phyloP scores from a whole-genome alignment of 2,113 vertebrate species.

The human (Homo sapiens) region DNA sequence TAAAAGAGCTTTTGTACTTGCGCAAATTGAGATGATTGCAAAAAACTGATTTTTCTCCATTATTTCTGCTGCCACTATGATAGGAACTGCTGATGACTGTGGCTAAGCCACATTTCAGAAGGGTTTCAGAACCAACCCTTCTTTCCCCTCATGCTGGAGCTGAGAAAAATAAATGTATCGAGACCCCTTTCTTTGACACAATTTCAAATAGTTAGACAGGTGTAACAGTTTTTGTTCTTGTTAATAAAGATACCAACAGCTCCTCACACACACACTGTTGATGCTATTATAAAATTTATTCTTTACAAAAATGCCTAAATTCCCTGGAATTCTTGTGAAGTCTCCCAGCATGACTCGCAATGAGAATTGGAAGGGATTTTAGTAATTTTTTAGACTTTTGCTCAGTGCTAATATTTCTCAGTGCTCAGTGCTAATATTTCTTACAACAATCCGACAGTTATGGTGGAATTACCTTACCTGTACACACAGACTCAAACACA shows the following conservation, averaged over 20 bases:
- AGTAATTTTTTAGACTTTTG: neutral
- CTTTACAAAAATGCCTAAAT: neutral
- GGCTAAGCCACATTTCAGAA: neutral
- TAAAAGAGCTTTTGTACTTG: neutral
- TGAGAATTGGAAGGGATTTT: neutral
- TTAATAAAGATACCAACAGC: constrained; percentile 10
- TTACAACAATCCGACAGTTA: neutral
- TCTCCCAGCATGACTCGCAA: neutral
- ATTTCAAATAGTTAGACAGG: neutral
- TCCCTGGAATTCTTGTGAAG: neutral
- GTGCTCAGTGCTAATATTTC: neutral
- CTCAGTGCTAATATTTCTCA: neutral
- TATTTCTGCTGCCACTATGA: neutral
- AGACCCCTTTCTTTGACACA: neutral
- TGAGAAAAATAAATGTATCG: neutral
- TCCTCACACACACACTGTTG: neutral
- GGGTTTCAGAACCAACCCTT: neutral
- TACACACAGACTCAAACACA: neutral
- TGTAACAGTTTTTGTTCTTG: neutral
- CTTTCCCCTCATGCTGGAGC: neutral
- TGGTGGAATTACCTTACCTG: neutral
- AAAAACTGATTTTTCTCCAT: neutral
- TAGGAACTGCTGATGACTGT: neutral
- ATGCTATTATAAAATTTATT: constrained; percentile 49
- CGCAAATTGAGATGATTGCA: neutral